Evolutionary conservation across 2,113 vertebrate genomes (phyloP).

Genomic region (Pseudolaguvia tuberculata): DNA sequence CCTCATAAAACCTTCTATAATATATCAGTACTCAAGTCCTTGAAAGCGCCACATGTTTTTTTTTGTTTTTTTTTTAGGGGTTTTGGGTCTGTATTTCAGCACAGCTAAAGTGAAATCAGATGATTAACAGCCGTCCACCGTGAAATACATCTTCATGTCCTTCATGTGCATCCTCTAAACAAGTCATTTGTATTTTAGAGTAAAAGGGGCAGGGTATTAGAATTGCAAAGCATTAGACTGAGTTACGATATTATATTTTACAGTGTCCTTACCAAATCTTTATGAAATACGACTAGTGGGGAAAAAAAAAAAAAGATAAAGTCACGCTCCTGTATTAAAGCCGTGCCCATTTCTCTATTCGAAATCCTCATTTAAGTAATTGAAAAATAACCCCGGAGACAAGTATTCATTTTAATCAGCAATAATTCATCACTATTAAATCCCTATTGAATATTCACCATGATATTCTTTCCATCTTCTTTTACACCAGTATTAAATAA

Average conservation of each 20-base stretch:
- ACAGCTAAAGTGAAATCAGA: conserved; percentile 43
- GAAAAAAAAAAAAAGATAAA: too few species aligned
- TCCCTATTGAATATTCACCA: conserved; percentile 9
- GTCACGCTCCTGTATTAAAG: neutral
- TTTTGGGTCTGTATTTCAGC: neutral
- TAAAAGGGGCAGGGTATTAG: conserved; percentile 55
- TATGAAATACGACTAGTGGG: neutral
- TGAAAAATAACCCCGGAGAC: conserved; percentile 40
- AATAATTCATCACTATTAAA: conserved; percentile 28
- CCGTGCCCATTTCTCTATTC: conserved; percentile 16
- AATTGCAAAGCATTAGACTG: conserved; percentile 60
- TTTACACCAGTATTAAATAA: conserved; percentile 20
- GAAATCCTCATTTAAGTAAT: conserved; percentile 30
- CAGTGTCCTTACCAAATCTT: conserved; percentile 36
- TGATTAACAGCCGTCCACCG: conserved; percentile 63
- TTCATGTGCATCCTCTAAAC: conserved; percentile 55
- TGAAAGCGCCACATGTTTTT: neutral
- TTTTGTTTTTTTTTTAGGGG: too few species aligned
- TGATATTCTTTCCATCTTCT: conserved; percentile 8
- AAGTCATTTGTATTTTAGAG: conserved; percentile 57
- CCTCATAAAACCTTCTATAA: neutral
- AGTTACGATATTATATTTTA: conserved; percentile 38
- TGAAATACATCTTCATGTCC: conserved; percentile 59
- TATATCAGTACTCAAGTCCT: conserved; percentile 13
- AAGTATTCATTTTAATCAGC: conserved; percentile 32